Conservation (phyloP, 2,888 invertebrate genomes). For the Pedicia rivosa region DNA sequence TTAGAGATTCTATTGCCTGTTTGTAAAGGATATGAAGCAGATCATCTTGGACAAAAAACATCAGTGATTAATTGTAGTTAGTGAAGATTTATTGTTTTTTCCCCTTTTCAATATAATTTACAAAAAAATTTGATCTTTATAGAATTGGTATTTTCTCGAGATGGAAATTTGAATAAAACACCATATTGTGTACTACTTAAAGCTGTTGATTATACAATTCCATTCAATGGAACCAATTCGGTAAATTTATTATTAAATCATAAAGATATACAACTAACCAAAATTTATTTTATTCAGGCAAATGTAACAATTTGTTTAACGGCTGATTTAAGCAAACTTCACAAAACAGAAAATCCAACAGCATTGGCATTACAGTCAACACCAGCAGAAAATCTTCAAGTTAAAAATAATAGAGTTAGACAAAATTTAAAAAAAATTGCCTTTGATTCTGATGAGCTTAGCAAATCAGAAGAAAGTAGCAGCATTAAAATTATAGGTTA, state of each 20-base stretch:
- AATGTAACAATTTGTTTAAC: slow-evolving; percentile 30
- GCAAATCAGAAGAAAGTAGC: no score
- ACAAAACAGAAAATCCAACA: slow-evolving; percentile 22
- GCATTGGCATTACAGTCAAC: slow-evolving; percentile 19
- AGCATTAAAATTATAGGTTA: no score
- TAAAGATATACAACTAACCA: no score
- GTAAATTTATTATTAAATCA: not conserved
- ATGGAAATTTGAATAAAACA: slow-evolving; percentile 21
- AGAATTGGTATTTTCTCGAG: slow-evolving; percentile 25
- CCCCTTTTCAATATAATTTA: not conserved
- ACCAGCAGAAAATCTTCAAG: not conserved
- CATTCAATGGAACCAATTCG: not conserved
- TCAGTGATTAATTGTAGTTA: slow-evolving; percentile 29
- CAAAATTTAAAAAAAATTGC: no score
- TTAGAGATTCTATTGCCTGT: slow-evolving; percentile 20
- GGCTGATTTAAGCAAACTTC: slow-evolving; percentile 22
- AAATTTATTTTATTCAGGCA: no score
- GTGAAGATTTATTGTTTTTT: slow-evolving; percentile 12
- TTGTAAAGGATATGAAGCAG: slow-evolving; percentile 26
- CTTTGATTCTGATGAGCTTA: no score
- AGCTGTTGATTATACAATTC: slow-evolving; percentile 35
- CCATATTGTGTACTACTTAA: slow-evolving; percentile 36
- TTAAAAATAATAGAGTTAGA: no score
- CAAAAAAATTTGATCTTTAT: not conserved
- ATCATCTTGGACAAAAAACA: slow-evolving; percentile 23